These are phyloP conservation scores for Ficedula albicollis DNA, from an alignment of 2,797 vertebrate genomes.

Conservation along the genomic window DNA sequence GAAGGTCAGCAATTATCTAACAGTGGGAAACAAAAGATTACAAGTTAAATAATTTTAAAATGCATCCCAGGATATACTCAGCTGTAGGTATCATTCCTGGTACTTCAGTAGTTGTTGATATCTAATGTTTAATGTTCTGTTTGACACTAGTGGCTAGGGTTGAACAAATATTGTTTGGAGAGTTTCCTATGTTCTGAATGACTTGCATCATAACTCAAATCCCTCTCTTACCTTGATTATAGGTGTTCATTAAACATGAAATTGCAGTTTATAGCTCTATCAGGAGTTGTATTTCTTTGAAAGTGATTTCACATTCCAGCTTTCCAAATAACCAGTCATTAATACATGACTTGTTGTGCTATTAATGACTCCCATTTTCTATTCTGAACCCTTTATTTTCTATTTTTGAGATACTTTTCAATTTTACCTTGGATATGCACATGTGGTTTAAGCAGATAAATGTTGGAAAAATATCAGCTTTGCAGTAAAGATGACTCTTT, in stretches of 20 bases:
- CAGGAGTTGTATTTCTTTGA: neutral
- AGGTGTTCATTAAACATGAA: neutral
- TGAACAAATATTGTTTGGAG: neutral
- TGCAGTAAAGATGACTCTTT: neutral
- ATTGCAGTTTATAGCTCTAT: neutral
- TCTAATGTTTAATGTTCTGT: neutral
- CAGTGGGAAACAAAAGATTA: neutral
- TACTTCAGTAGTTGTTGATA: neutral
- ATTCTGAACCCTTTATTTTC: neutral
- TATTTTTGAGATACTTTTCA: neutral
- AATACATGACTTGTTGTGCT: neutral
- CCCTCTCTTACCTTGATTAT: neutral
- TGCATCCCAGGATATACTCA: neutral
- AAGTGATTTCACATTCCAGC: neutral
- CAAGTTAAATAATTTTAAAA: neutral
- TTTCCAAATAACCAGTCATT: neutral
- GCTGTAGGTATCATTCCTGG: neutral
- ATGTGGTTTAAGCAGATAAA: neutral
- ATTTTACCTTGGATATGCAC: neutral
- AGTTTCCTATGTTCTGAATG: neutral
- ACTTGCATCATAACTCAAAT: neutral
- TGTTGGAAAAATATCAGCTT: neutral
- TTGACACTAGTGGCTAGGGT: neutral
- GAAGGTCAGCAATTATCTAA: neutral
- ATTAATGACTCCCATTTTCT: neutral